Base-by-base conservation (phyloP, 2,113 vertebrate genomes). In the Nannospalax galili region DNA sequence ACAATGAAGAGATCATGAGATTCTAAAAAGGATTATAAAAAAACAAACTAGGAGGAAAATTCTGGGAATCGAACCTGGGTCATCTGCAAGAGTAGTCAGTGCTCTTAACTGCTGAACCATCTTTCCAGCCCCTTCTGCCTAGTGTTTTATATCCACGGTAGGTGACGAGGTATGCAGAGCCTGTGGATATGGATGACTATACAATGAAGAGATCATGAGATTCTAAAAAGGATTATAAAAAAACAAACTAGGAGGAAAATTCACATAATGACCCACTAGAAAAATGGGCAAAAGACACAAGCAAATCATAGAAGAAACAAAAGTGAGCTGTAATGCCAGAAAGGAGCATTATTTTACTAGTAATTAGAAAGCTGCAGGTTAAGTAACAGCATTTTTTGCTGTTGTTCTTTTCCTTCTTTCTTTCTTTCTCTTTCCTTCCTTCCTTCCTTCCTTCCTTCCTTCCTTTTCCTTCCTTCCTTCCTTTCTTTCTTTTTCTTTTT, bases 211-310 rank as follows among this genome's bases (percentile, higher is more conserved):
- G 11, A 84, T 30, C 62, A 84, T 15, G 20, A 82, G 32, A 9
- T 32, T 65, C 30, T 84, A 45, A 65, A 48, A n/a, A 7, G 45
- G 62, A 22, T 40, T 42, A 60, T 65, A 11, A 84, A 84, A 45
- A 84, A 32, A 48, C 35, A 84, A 48, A 52, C 19, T 48, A 67
- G 20, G 67, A 52, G 42, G 48, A 3, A 67, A 84, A 32, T 10
- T 45, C 40, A 67, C 45, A 17, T 32, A 20, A 48, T 84, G 64
- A 67, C 30, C 42, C 30, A n/a, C 42, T 84, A 22, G 32, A 67
- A 70, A 94, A 88, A 84, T 26, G 7, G 78, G 78, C 28, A 84
- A 93, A 84, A 58, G 30, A 40, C n/a, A 79, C 62, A 85, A 80
- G 58, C 16, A 8, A 1, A 90, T 73, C 58, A 82, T 8, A 91